Base-by-base conservation (phyloP, 2,888 invertebrate species). In the Mechanitis mazaeus region DNA sequence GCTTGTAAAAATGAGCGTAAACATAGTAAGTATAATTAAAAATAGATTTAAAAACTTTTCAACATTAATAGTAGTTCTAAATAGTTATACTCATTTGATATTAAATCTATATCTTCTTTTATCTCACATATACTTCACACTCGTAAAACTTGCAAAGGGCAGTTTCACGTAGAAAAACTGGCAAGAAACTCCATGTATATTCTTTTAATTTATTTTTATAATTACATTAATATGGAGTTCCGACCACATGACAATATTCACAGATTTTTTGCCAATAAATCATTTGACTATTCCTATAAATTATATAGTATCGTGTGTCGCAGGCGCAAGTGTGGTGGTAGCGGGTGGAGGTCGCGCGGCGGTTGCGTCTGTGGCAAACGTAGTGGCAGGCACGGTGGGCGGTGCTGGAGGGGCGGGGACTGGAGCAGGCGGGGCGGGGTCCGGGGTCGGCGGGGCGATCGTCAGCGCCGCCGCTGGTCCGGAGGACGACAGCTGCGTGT, bases 401-500 rank as follows among this genome's bases (percentile, higher is more conserved):
- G 68, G 67, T 45, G 42, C 7, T 1, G 11, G 9, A 7, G 42
- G 60, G 58, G 20, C 63, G 33, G 61, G 56, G 5, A 60, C 64
- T 38, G 67, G 61, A n/a, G 68, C 59, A 38, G 53, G 68, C 64
- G 31, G 66, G 62, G 68, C 61, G 47, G 64, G 61, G 33, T 35
- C 60, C 59, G 60, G 57, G 47, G 28, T 47, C 47, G 31, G 66
- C 61, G 64, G 56, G 66, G 68, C 54, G 20, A 20, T 20, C 20
- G 20, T 20, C 55, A 58, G 45, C 20, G 65, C 42, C 33, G 63
- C 64, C 33, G 74, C 68, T 4, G 75, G 70, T 6, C 76, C 74
- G 12, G 83, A 90, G 69, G 86, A 92, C 47, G 95, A 95, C 80
- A 93, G 94, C 68, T 92, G 93, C 70, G 93, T 94, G 69, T 95